These are phyloP conservation scores for Propithecus deckenii DNA, from an alignment of 2,797 vertebrate species.

Conservation along the genomic window DNA sequence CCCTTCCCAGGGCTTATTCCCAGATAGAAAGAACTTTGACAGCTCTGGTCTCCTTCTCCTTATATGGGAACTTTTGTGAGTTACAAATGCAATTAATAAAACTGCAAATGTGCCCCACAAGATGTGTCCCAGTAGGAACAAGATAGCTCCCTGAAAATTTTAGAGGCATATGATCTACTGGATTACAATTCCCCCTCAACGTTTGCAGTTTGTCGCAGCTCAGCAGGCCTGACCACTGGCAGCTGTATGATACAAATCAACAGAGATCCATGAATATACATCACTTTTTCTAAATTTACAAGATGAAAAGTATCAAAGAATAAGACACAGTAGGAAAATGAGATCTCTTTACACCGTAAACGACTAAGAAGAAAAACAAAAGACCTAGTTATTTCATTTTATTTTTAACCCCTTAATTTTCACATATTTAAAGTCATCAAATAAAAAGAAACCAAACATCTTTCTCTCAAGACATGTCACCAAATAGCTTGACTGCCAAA, in stretches of 20 bases:
- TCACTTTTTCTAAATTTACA: not conserved
- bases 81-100: conserved; percentile 3
- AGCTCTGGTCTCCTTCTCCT: not conserved
- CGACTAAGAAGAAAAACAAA: not conserved
- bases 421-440: not conserved
- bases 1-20: not conserved
- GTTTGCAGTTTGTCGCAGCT: not conserved
- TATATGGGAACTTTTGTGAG: not conserved
- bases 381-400: not conserved
- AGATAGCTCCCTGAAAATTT: not conserved
- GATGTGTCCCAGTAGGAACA: not conserved
- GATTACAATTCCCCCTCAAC: not conserved
- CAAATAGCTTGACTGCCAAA: not conserved
- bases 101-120: not conserved
- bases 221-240: not conserved
- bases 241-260: not conserved
- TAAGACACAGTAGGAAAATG: not conserved
- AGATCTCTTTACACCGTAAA: not conserved
- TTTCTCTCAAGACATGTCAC: not conserved
- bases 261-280: not conserved
- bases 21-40: not conserved
- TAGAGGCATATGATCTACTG: not conserved
- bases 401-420: conserved; percentile 30
- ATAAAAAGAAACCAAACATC: not conserved
- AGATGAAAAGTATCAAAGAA: not conserved